A percentile compares a stretch with the other conserved stretches of the same genome.
Conservation (phyloP, 1,140 invertebrate genomes). For the Drosophila tristis region DNA sequence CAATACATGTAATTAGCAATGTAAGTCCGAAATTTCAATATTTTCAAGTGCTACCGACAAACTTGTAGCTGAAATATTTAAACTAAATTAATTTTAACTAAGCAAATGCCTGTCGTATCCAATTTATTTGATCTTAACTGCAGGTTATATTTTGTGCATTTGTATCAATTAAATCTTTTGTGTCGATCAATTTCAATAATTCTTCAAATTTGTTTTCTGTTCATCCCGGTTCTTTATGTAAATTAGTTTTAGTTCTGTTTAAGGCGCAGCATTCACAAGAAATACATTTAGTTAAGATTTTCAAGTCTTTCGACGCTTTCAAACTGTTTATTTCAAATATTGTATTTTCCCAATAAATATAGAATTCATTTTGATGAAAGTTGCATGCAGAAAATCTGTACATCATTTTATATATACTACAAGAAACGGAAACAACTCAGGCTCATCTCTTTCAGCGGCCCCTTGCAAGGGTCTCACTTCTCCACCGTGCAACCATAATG, state of each 20-base stretch:
- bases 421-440: too few species aligned
- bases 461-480: too few species aligned
- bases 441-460: too few species aligned
- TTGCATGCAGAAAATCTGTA: constrained; percentile 40
- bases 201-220: constrained; percentile 29
- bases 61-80: constrained; percentile 32
- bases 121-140: constrained; percentile 38
- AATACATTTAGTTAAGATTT: constrained; percentile 32
- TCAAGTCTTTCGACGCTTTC: constrained; percentile 47
- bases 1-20: constrained; percentile 31
- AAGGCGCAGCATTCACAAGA: constrained; percentile 47
- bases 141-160: constrained; percentile 52
- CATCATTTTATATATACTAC: not conserved
- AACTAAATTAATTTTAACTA: constrained; percentile 33
- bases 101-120: constrained; percentile 30
- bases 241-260: constrained; percentile 54
- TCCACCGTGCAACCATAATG: too few species aligned
- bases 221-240: constrained; percentile 38
- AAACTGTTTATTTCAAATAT: constrained; percentile 47
- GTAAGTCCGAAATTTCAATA: constrained; percentile 58
- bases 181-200: constrained; percentile 26
- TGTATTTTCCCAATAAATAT: constrained; percentile 61
- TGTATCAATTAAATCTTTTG: constrained; percentile 44
- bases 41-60: constrained; percentile 51
- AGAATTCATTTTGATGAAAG: constrained; percentile 65